These are phyloP conservation scores for Axis porcinus DNA, from an alignment of 2,113 vertebrate species.

Conservation along the genomic window DNA sequence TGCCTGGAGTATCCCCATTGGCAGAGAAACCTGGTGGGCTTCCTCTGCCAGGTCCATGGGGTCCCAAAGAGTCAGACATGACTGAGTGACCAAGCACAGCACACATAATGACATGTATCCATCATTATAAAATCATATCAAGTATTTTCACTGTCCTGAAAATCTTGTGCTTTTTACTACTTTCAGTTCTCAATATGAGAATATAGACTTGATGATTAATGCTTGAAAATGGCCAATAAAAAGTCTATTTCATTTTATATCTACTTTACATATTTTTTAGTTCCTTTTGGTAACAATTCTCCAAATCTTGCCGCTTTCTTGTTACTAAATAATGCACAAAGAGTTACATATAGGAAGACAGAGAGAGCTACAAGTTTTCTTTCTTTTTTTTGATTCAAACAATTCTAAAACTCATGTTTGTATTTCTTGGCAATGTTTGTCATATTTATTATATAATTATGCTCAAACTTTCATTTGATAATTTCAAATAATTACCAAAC, in stretches of 20 bases:
- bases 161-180: background rate
- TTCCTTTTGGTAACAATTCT: background rate
- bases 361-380: background rate
- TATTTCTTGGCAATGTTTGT: background rate
- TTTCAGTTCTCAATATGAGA: background rate
- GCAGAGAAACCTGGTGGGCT: background rate
- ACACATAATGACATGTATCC: background rate
- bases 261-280: background rate
- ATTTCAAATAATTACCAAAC: background rate
- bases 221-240: background rate
- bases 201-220: background rate
- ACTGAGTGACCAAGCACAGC: background rate
- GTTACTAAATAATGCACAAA: background rate
- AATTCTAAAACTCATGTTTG: background rate
- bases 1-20: background rate
- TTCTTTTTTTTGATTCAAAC: background rate
- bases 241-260: background rate
- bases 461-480: background rate
- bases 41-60: background rate
- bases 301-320: background rate
- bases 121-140: background rate
- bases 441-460: background rate
- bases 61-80: background rate
- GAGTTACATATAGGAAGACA: background rate
- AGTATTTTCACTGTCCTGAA: background rate